A percentile compares a stretch with the other conserved stretches of the same genome.
These are phyloP conservation scores for Diadema setosum DNA, from an alignment of 35 echinoderm and acorn worm genomes.

Conservation along the genomic window DNA sequence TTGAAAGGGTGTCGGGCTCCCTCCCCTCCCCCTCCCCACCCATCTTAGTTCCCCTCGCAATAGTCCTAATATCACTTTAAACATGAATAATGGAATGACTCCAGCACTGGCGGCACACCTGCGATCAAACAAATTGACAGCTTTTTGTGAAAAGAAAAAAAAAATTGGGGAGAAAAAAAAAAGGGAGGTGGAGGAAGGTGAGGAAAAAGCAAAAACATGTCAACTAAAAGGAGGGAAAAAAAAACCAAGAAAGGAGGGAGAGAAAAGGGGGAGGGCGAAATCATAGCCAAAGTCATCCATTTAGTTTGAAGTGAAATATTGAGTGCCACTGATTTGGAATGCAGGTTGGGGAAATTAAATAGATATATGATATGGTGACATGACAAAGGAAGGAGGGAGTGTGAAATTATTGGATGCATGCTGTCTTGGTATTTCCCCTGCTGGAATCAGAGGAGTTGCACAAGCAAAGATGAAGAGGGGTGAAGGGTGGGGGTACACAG, in stretches of 20 bases:
- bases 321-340: not conserved
- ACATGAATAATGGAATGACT: not conserved
- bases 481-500: too few species aligned
- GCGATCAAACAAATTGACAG: constrained; percentile 7
- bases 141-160: not conserved
- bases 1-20: not conserved
- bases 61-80: constrained; percentile 19
- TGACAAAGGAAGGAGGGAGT: not conserved
- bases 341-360: constrained; percentile 2
- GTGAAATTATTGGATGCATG: constrained; percentile 9
- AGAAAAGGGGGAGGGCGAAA: not conserved
- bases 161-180: not conserved
- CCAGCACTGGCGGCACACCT: not conserved
- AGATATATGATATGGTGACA: constrained; percentile 6
- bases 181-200: not conserved
- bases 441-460: not conserved
- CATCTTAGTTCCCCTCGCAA: not conserved
- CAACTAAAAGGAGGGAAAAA: not conserved
- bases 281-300: not conserved
- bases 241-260: too few species aligned
- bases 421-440: not conserved
- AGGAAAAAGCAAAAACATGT: not conserved
- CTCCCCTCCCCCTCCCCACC: too few species aligned
- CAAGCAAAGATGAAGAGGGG: not conserved
- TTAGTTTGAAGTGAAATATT: constrained; percentile 7